phyloP scores from a whole-genome alignment of 2,888 invertebrate genomes.

The Amblyjoppa proteus region DNA sequence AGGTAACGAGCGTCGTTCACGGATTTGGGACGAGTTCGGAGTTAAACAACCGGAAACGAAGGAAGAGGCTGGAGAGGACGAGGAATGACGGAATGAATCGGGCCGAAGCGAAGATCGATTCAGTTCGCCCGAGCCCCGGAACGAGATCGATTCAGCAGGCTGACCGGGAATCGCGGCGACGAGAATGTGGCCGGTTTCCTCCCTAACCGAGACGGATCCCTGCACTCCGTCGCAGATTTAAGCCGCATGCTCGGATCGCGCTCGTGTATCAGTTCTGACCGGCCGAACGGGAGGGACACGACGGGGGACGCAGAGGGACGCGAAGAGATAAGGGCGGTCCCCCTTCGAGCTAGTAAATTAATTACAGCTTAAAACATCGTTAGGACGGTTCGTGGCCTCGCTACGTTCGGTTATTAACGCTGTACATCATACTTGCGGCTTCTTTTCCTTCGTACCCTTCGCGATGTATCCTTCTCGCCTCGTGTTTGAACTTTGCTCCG shows the following conservation, averaged over 20 bases:
- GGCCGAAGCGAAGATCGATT: constrained; percentile 41
- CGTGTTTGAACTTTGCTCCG: not conserved
- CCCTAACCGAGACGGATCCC: constrained; percentile 15
- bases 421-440: constrained; percentile 81
- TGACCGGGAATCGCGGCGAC: not conserved
- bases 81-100: constrained; percentile 14
- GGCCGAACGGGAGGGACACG: constrained; percentile 17
- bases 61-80: not conserved
- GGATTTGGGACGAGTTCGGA: not conserved
- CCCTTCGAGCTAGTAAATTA: constrained; percentile 79
- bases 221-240: constrained; percentile 48
- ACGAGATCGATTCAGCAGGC: constrained; percentile 41
- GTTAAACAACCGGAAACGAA: not conserved
- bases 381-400: constrained; percentile 75
- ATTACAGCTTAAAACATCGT: constrained; percentile 84
- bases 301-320: constrained; percentile 11
- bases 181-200: constrained; percentile 25
- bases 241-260: constrained; percentile 25
- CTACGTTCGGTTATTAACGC: constrained; percentile 82
- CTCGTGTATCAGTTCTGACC: constrained; percentile 57
- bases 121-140: constrained; percentile 40
- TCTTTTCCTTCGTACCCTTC: constrained; percentile 43
- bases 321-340: constrained; percentile 42
- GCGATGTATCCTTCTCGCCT: constrained; percentile 14
- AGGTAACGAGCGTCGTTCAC: not conserved